Conservation (phyloP, 53 echinoderm and acorn worm species). For the Henricia sp. region DNA sequence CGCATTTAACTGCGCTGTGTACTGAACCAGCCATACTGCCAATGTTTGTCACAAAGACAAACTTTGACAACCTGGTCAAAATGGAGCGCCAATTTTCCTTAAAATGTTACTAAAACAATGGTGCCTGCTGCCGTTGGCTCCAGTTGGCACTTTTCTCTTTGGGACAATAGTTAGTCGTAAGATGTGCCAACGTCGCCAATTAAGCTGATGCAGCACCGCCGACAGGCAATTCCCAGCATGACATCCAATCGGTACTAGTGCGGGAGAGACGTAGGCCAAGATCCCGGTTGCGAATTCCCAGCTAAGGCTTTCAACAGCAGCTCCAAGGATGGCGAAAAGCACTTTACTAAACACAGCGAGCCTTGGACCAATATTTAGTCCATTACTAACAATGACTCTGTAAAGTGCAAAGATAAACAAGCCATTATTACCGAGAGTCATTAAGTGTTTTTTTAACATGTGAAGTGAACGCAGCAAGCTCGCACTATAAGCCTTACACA, state of each 20-base stretch:
- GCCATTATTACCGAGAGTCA: not conserved
- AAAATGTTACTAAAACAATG: constrained; percentile 21
- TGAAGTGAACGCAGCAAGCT: not conserved
- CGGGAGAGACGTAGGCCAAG: constrained; percentile 62
- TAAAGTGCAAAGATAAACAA: constrained; percentile 49
- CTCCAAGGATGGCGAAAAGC: constrained; percentile 26
- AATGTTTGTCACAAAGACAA: constrained; percentile 4
- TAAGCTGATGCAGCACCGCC: constrained; percentile 49
- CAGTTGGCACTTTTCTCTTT: not conserved
- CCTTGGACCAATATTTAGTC: constrained; percentile 14
- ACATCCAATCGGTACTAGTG: constrained; percentile 72
- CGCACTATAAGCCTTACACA: not conserved
- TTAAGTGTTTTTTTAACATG: not conserved
- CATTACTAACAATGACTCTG: constrained; percentile 40
- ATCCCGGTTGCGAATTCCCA: constrained; percentile 20
- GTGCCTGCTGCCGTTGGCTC: constrained; percentile 1
- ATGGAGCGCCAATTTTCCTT: not conserved
- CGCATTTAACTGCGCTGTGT: not conserved
- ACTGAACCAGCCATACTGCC: not conserved
- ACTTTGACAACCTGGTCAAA: not conserved
- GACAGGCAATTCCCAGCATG: constrained; percentile 77
- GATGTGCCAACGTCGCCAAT: constrained; percentile 22
- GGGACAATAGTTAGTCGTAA: constrained; percentile 15
- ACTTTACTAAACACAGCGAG: constrained; percentile 12
- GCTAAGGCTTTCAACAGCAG: constrained; percentile 43